Conservation (phyloP, 37 sponge, comb jelly and placozoan genomes). For the Agelas oroides region DNA sequence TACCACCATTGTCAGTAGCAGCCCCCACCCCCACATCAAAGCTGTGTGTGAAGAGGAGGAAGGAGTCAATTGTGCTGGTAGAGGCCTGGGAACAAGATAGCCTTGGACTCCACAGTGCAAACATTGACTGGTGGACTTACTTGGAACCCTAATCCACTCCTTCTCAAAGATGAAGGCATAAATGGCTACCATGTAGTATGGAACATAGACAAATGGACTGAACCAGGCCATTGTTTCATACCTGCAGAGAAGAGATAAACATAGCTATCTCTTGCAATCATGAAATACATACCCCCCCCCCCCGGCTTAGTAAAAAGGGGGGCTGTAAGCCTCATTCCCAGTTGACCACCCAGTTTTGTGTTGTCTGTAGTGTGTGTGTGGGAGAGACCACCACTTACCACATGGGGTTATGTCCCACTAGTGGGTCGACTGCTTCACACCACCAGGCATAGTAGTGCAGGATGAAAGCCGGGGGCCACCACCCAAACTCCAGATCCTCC, state of each 20-base stretch:
- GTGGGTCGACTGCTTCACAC: constrained; percentile 82
- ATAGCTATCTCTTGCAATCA: not conserved
- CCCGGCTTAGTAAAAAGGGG: too few relatives aligned
- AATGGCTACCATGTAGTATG: constrained; percentile 82
- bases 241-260: constrained; percentile 35
- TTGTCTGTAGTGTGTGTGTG: too few relatives aligned
- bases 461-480: constrained; percentile 79
- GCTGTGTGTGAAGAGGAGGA: constrained; percentile 37
- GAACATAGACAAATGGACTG: constrained; percentile 82
- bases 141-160: constrained; percentile 90
- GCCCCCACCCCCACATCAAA: constrained; percentile 84
- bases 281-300: too few relatives aligned
- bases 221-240: constrained; percentile 73
- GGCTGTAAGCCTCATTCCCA: too few relatives aligned
- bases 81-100: not conserved
- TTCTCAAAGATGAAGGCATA: constrained; percentile 82
- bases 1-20: constrained; percentile 71
- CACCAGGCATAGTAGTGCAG: constrained; percentile 73
- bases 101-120: not conserved
- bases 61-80: not conserved
- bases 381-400: too few relatives aligned
- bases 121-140: too few relatives aligned
- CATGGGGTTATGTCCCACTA: constrained; percentile 78
- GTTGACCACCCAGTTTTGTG: too few relatives aligned
- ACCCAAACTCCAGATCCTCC: constrained; percentile 37